Base-by-base conservation (phyloP, 2,113 vertebrate species). In the Triplophysa dalaica region DNA sequence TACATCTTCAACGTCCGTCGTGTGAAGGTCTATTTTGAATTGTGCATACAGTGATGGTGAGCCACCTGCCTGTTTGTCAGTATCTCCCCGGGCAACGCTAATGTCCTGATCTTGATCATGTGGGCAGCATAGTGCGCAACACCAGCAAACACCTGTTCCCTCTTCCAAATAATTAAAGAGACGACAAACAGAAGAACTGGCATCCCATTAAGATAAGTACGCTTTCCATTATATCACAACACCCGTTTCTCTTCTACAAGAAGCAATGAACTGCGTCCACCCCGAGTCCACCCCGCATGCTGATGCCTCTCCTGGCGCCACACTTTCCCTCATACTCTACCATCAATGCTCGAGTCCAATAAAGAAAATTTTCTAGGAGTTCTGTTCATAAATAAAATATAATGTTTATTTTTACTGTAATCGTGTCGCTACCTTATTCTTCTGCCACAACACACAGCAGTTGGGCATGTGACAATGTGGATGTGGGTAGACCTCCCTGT, bases 111-210 rank as follows among this genome's bases (percentile, higher is more conserved):
- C 38, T 8, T 0, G 0, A 75, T 63, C 21, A 75, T 1, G 1
- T 63, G 41, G 72, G 38, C 58, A 45, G 33, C 24, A 8, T 16
- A 10, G 13, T 6, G 2, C n/a, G 19, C 14, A 75, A 75, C 21
- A 75, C 72, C 58, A 62, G 24, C 21, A 24, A 74, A 38, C 72
- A 75, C 73, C 60, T 75, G 70, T 74, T 61, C 22, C 21, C 73
- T 48, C 6, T 48, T n/a, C 0, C 1, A 41, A 22, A 50, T 48
- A 43, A 60, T 75, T 63, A 61, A 75, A 21, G 22, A 29, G 10
- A 19, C 24, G 58, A 63, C 24, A 22, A 75, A 75, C 22, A 75
- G 58, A 60, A 63, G 22, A 48, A 19, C 22, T 24, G 38, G n/a
- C 14, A 75, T 61, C 41, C 56, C 26, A 58, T 60, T 63, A 29